Evolutionary conservation across 2,888 invertebrate species (phyloP), one percentile per base, ranked within the genome.

Genomic region (Plebejus anna): DNA sequence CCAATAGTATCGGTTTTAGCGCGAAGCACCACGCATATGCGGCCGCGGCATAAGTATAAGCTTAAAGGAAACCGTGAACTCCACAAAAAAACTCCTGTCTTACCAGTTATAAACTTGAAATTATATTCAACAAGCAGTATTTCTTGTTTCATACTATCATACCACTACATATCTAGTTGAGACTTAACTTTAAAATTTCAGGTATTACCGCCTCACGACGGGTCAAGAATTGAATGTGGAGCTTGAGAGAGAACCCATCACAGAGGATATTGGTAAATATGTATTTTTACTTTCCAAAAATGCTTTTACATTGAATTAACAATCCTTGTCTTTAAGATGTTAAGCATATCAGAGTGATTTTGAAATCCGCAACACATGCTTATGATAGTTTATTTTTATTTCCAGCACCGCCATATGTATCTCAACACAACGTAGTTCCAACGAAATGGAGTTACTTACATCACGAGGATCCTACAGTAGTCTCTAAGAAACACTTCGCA

Each of bases 371-470:
- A 28, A 55, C 2, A 32, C 16, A 32, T 16, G 13, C 4, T 55
- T 2, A 22, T 55, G 22, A 22, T 16, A 13, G 38, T 36, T 1
- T 1, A 73, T 78, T 78, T 77, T 79, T 79, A 79, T 77, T 94
- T 91, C 75, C 95, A 95, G 97, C 98, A 77, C 98, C 98, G 32
- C 96, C 97, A 2, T 98, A 97, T 90, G 94, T 97, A 80, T 96
- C 97, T 6, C 96, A 97, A 85, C 98, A 98, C 88, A 96, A 96
- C 81, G 97, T 98, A 59, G 94, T 96, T 38, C 96, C 97, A 13
- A 95, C 97, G 70, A 95, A 95, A 82, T 98, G 98, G 98, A 97
- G 97, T 86, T 98, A 98, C 85, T 84, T 95, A 75, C 86, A 92
- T 80, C 88, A 82, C 81, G 90, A 91, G 36, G 90, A 92, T 76